phyloP scores from a whole-genome alignment of 2,888 invertebrate species.

The Morinoia aosen region DNA sequence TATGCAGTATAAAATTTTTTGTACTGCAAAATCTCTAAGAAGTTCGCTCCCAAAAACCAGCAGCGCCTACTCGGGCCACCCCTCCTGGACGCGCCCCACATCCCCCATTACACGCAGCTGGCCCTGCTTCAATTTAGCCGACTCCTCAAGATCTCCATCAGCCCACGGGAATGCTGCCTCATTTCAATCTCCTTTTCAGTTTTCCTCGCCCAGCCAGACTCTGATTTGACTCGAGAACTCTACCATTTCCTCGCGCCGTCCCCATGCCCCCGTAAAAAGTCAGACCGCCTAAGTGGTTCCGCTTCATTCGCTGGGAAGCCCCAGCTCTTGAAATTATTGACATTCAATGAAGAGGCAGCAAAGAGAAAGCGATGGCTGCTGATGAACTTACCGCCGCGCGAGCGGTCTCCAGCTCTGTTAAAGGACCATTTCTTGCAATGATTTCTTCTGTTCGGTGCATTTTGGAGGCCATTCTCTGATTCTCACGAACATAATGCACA shows the following conservation, averaged over 20 bases:
- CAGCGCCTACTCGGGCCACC: not conserved
- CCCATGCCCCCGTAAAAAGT: not conserved
- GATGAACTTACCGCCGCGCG: not conserved
- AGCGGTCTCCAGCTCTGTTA: not conserved
- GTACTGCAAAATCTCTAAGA: not conserved
- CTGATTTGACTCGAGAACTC: constrained; percentile 1
- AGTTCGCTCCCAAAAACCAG: not conserved
- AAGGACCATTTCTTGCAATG: not conserved
- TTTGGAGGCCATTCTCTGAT: not conserved
- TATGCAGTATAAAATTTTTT: not conserved
- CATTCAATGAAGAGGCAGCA: not conserved
- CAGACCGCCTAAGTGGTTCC: constrained; percentile 17
- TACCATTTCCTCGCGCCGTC: not conserved
- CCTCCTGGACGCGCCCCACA: not conserved
- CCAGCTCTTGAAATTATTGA: not conserved
- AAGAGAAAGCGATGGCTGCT: not conserved
- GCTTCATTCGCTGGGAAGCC: constrained; percentile 10
- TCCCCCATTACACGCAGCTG: not conserved
- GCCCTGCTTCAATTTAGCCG: not conserved
- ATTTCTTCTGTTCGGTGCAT: not conserved
- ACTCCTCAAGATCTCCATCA: constrained; percentile 4
- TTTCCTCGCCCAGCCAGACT: not conserved
- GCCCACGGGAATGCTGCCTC: constrained; percentile 3
- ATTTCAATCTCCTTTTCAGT: constrained; percentile 12
- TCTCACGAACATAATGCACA: not conserved